A percentile compares a stretch with the other conserved stretches of the same genome.
These are phyloP conservation scores for Dipodomys ordii DNA, from an alignment of 2,113 vertebrate genomes.

Conservation along the genomic window DNA sequence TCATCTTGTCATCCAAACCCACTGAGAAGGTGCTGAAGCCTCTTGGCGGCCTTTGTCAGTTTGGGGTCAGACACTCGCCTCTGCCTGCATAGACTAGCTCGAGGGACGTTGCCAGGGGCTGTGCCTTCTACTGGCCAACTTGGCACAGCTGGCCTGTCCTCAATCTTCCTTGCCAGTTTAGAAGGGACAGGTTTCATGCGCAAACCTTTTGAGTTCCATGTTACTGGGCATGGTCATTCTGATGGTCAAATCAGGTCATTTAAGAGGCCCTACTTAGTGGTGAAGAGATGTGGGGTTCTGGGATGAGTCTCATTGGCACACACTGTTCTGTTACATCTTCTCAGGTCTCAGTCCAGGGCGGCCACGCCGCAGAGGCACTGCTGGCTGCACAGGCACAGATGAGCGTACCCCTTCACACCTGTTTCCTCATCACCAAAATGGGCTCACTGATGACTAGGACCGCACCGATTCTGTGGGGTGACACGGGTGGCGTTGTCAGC, in stretches of 20 bases:
- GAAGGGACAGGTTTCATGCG: background rate
- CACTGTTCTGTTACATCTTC: fast-evolving
- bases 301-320: fast-evolving
- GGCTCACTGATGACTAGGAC: background rate
- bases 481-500: background rate
- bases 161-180: background rate
- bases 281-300: background rate
- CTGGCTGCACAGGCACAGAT: background rate
- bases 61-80: background rate
- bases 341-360: background rate
- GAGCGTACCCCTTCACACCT: background rate
- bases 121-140: background rate
- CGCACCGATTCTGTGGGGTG: background rate
- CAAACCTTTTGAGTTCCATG: background rate
- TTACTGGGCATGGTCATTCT: background rate
- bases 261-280: background rate
- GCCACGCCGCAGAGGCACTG: no score
- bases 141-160: background rate
- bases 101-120: no score
- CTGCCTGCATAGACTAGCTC: fast-evolving
- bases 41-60: background rate
- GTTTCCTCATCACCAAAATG: background rate
- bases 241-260: background rate
- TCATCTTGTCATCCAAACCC: background rate
- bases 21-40: background rate